A percentile compares a stretch with the other conserved stretches of the same genome.
Conservation (phyloP, 2,113 vertebrate genomes). For the Carassius gibelio region DNA sequence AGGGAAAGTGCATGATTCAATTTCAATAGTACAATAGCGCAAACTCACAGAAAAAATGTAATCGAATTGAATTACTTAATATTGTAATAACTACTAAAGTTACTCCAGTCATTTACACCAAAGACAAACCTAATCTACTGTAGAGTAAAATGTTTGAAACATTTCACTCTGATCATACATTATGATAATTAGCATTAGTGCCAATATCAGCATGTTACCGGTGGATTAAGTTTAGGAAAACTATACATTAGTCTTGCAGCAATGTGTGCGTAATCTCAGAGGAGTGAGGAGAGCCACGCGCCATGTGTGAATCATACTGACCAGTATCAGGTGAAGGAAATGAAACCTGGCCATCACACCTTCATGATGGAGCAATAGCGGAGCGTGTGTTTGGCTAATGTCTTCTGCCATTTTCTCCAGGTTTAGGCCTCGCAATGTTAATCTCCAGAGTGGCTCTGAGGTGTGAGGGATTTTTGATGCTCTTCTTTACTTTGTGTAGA, state of each 20-base stretch:
- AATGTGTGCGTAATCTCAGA: constrained; percentile 44
- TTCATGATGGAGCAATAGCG: constrained; percentile 60
- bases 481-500: constrained; percentile 62
- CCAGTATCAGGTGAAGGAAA: constrained; percentile 62
- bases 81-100: not conserved
- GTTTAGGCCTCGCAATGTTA: constrained; percentile 52
- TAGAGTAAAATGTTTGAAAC: not conserved
- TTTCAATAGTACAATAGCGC: not conserved
- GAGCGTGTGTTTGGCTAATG: not conserved
- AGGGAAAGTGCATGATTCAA: too few relatives aligned
- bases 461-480: constrained; percentile 43
- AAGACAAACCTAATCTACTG: not conserved
- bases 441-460: constrained; percentile 37
- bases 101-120: not conserved
- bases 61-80: not conserved
- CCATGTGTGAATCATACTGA: constrained; percentile 67
- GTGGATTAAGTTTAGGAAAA: not conserved
- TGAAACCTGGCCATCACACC: constrained; percentile 53
- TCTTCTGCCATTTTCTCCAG: not conserved
- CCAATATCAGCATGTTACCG: not conserved
- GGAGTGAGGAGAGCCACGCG: constrained; percentile 64
- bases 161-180: not conserved
- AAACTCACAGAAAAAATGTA: not conserved
- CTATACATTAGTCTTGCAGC: not conserved
- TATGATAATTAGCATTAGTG: not conserved